Evolutionary conservation across 2,113 vertebrate species (phyloP), one percentile per base, ranked within the genome.

Genomic region (Laterallus jamaicensis): DNA sequence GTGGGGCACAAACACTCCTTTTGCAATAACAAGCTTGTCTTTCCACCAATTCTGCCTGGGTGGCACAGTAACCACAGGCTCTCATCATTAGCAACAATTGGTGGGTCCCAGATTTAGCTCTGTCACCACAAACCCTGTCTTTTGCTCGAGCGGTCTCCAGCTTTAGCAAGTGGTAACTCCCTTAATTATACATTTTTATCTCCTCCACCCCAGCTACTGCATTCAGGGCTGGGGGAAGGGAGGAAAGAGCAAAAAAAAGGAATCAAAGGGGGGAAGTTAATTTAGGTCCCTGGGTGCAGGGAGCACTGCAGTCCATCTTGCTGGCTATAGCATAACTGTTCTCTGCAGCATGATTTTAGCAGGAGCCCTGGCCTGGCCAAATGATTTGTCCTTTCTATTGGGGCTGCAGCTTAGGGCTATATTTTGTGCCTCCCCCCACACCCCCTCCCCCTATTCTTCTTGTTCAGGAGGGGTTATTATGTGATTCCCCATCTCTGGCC

Each of bases 101-200:
- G 84, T 93, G 96, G 94, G 92, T 95, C 96, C 94, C 92, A 86
- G 94, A 96, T 95, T 97, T 97, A 97, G 96, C 95, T 88, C 90
- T 86, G 96, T 89, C 94, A 91, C 97, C 91, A 84, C 96, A 97
- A 97, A 95, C 92, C 84, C 84, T 90, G 85, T 81, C 68, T 82
- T 95, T 96, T 88, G 76, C 95, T 95, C n/a, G 32, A 88, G 91
- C 19, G 8, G 73, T 77, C 88, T 95, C 94, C 95, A 92, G 90
- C 93, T 96, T 95, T 93, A 96, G 96, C 92, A 93, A 91, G 82
- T 93, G 78, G 89, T 81, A 96, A 94, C 95, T 97, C 97, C 96
- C 96, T 96, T 97, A 97, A 97, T 97, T 97, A 97, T 39, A 96
- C 92, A 88, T 83, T 90, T 95, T 96, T 94, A 78, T 91, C 92